Percentiles rank a stretch among this genome's conserved stretches.
Evolutionary conservation across 1,140 invertebrate genomes (phyloP).

Genomic region (Drosophila kanapiae): DNA sequence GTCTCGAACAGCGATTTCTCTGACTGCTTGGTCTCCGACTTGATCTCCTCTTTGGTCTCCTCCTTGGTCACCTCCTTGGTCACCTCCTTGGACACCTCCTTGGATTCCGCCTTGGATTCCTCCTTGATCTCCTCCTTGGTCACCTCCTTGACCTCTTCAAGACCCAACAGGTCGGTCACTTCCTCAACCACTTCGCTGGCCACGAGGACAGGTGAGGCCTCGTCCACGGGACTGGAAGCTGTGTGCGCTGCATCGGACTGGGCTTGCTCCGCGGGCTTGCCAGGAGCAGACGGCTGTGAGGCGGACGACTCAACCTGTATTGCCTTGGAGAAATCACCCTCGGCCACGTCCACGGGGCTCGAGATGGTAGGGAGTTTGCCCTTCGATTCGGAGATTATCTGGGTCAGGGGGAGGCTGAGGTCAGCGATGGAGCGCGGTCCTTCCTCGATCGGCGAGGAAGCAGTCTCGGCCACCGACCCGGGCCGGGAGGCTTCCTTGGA

Average conservation of each 20-base stretch:
- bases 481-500: slow-evolving; percentile 50
- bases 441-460: slow-evolving; percentile 71
- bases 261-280: slow-evolving; percentile 52
- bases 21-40: neutral
- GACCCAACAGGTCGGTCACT: slow-evolving; percentile 23
- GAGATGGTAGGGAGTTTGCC: slow-evolving; percentile 66
- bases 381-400: slow-evolving; percentile 24
- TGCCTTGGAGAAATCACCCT: slow-evolving; percentile 60
- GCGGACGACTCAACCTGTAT: neutral
- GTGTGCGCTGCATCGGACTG: slow-evolving; percentile 49
- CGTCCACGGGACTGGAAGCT: slow-evolving; percentile 78
- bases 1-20: slow-evolving; percentile 9
- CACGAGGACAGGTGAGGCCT: slow-evolving; percentile 45
- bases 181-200: slow-evolving; percentile 21
- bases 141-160: slow-evolving; percentile 15
- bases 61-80: neutral
- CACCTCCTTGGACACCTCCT: neutral
- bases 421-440: slow-evolving; percentile 44
- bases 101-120: neutral
- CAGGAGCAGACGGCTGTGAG: neutral
- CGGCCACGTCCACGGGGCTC: slow-evolving; percentile 76
- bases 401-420: slow-evolving; percentile 9
- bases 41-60: neutral
- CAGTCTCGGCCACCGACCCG: slow-evolving; percentile 53
- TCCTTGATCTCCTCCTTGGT: neutral